A percentile compares a stretch with the other conserved stretches of the same genome.
These are phyloP conservation scores for Macrobrachium nipponense DNA, from an alignment of 1,140 invertebrate species.

Conservation along the genomic window DNA sequence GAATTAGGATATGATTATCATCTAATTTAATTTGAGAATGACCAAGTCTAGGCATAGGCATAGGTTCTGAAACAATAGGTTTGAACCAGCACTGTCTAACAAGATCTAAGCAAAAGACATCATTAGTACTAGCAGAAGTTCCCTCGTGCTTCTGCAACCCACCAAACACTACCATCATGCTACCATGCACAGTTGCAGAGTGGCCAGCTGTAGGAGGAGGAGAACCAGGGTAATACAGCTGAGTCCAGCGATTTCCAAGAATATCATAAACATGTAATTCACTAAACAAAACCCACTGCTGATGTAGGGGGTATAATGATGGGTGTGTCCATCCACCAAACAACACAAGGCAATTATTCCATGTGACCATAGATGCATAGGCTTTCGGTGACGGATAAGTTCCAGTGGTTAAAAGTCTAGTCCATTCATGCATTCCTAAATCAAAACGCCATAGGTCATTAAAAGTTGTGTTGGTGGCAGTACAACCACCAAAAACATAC, in stretches of 20 bases:
- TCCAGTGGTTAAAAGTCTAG: conserved; percentile 82
- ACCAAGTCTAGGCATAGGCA: conserved; percentile 87
- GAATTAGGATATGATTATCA: conserved; percentile 67
- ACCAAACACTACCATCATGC: conserved; percentile 93
- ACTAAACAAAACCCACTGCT: conserved; percentile 87
- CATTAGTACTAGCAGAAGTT: conserved; percentile 75
- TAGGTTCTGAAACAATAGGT: conserved; percentile 74
- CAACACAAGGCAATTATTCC: conserved; percentile 85
- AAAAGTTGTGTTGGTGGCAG: conserved; percentile 93
- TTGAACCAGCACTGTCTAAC: conserved; percentile 79
- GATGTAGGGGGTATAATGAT: conserved; percentile 89
- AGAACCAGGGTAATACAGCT: conserved; percentile 53
- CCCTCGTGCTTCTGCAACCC: conserved; percentile 73
- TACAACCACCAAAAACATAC: conserved; percentile 97
- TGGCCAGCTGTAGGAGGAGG: conserved; percentile 88
- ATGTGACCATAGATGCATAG: conserved; percentile 88
- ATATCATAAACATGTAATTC: conserved; percentile 93
- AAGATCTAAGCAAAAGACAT: conserved; percentile 90
- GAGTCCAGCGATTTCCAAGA: conserved; percentile 84
- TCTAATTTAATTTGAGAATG: conserved; percentile 84
- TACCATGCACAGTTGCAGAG: conserved; percentile 88
- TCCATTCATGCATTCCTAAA: conserved; percentile 70
- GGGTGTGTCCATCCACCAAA: conserved; percentile 98
- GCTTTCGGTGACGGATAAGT: conserved; percentile 96
- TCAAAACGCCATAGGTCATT: conserved; percentile 97